phyloP scores from a whole-genome alignment of 2,797 vertebrate species.

The Melanotaenia nigrans region DNA sequence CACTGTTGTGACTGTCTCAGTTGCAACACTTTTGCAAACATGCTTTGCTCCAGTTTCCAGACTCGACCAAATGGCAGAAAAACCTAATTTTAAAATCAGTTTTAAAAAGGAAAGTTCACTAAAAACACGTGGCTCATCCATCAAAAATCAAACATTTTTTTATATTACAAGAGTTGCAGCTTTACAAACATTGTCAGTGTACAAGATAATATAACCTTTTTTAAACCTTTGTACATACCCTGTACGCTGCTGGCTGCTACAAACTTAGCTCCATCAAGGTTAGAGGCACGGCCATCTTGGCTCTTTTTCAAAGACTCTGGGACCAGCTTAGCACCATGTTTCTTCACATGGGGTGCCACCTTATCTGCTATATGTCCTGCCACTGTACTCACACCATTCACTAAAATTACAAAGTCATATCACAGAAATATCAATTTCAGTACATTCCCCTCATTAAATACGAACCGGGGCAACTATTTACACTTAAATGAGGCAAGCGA shows the following conservation, averaged over 20 bases:
- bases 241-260: slow-evolving; percentile 91
- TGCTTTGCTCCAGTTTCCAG: slow-evolving; percentile 92
- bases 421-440: background rate
- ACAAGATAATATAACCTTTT: background rate
- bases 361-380: slow-evolving; percentile 90
- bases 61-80: slow-evolving; percentile 92
- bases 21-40: slow-evolving; percentile 89
- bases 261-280: slow-evolving; percentile 89
- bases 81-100: slow-evolving; percentile 77
- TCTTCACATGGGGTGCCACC: slow-evolving; percentile 92
- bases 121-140: background rate
- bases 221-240: slow-evolving; percentile 75
- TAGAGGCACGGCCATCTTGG: slow-evolving; percentile 86
- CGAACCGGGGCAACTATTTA: background rate
- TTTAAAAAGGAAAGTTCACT: background rate
- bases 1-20: slow-evolving; percentile 92
- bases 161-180: background rate
- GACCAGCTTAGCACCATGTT: slow-evolving; percentile 92
- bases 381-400: slow-evolving; percentile 90
- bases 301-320: slow-evolving; percentile 92
- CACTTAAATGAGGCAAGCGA: background rate
- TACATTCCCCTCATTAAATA: background rate
- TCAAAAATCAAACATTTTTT: background rate
- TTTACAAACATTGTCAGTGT: background rate
- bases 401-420: slow-evolving; percentile 69